Evolutionary conservation across 2,888 invertebrate genomes (phyloP), one percentile per base, ranked within the genome.

Genomic region (Diplolepis rosae): DNA sequence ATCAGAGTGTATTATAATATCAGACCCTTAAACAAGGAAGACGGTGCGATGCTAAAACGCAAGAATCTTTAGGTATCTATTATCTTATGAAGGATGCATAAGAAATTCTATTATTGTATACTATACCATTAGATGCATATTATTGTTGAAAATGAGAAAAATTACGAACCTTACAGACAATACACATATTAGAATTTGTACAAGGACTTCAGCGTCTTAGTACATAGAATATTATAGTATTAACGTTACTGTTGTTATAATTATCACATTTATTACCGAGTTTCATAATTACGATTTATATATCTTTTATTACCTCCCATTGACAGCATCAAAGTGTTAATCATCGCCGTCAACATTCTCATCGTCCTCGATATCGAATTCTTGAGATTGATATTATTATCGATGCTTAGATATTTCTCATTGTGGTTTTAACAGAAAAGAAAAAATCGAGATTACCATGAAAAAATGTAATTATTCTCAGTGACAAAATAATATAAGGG

Each of bases 121-220:
- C 76, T 80, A 78, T 76, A 74, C 78, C 79, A 78, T 73, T 79
- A 78, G 76, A 80, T 76, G 71, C 76, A 77, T 78, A 80, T 77
- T 77, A 78, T 78, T 80, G 79, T 80, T 80, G 77, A 76, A 77
- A 74, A 73, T 78, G 74, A 77, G 75, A 77, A 70, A 75, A 77
- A 76, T 77, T 79, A 78, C 77, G 79, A 81, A 80, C 75, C 77
- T 78, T 81, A 73, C 79, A 79, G 79, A 81, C 80, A 81, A 81
- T 81, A 81, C 79, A 79, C 75, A 79, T 81, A 80, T 79, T 80
- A 80, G 78, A 81, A 79, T 79, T 81, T 78, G 78, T 79, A 77
- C 76, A 66, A 71, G 71, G 66, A 66, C 70, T 65, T 68, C 70
- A 69, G 69, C 73, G 69, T 71, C 74, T 54, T 68, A 70, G 77